phyloP scores from a whole-genome alignment of 37 sponge, comb jelly and placozoan genomes.

The Diacarnus erythraeanus region DNA sequence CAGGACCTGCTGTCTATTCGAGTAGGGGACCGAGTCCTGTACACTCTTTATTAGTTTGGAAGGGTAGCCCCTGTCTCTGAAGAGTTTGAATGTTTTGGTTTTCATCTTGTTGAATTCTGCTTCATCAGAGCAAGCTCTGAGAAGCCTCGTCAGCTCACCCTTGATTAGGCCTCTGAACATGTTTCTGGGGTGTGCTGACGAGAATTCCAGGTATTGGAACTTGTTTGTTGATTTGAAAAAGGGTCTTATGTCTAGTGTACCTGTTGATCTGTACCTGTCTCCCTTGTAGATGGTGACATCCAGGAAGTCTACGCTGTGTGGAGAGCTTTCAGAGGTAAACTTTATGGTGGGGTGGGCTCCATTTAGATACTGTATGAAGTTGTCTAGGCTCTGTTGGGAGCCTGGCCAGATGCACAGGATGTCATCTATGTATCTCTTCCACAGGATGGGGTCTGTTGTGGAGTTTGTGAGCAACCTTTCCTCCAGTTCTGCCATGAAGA shows the following conservation, averaged over 20 bases:
- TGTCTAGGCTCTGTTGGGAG: background rate
- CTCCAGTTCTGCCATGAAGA: background rate
- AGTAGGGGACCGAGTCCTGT: too few relatives aligned
- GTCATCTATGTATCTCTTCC: conserved; percentile 6
- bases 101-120: too few relatives aligned
- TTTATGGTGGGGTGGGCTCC: background rate
- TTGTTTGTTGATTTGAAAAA: conserved; percentile 27
- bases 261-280: background rate
- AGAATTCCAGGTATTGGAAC: background rate
- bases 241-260: background rate
- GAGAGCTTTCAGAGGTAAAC: background rate
- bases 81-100: background rate
- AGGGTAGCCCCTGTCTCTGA: background rate
- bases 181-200: background rate
- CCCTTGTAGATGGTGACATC: background rate
- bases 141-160: background rate
- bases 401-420: background rate
- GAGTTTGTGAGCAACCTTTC: background rate
- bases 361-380: background rate
- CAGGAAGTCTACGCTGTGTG: too few relatives aligned
- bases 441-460: background rate
- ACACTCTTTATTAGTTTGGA: background rate
- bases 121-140: background rate
- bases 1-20: too few relatives aligned
- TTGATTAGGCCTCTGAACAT: background rate